These are phyloP conservation scores for Achroia grisella DNA, from an alignment of 1,140 invertebrate genomes.

Conservation along the genomic window DNA sequence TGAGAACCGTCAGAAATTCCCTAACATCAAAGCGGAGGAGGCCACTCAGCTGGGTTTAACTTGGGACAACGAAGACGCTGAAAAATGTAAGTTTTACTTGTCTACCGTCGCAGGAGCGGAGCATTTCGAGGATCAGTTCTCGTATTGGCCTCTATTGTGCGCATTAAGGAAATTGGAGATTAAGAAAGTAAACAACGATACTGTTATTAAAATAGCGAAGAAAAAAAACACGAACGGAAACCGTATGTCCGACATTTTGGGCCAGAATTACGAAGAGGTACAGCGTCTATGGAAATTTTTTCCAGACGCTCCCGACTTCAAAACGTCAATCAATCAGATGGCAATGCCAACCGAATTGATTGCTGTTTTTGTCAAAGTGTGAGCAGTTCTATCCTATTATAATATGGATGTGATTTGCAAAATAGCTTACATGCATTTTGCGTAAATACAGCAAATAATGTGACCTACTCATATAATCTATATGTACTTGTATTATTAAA, in stretches of 20 bases:
- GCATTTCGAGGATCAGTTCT: constrained; percentile 39
- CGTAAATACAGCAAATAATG: too few relatives aligned
- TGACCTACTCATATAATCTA: too few relatives aligned
- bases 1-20: constrained; percentile 34
- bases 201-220: constrained; percentile 40
- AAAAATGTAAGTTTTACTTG: constrained; percentile 30
- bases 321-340: constrained; percentile 10
- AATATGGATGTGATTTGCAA: too few relatives aligned
- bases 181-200: constrained; percentile 34
- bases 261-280: constrained; percentile 13
- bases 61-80: constrained; percentile 30
- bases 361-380: constrained; percentile 5
- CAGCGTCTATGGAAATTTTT: constrained; percentile 28
- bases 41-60: constrained; percentile 29
- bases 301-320: constrained; percentile 8
- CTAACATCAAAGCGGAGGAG: constrained; percentile 24
- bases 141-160: constrained; percentile 44
- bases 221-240: constrained; percentile 33
- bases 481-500: too few relatives aligned
- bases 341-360: constrained; percentile 12
- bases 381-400: too few relatives aligned
- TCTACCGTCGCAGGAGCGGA: constrained; percentile 43
- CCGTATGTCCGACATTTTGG: constrained; percentile 25
- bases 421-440: too few relatives aligned
- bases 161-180: constrained; percentile 38